Percentiles rank a stretch among this genome's conserved stretches.
Conservation (phyloP, 2,797 vertebrate species). For the Rhynchonycteris naso region DNA sequence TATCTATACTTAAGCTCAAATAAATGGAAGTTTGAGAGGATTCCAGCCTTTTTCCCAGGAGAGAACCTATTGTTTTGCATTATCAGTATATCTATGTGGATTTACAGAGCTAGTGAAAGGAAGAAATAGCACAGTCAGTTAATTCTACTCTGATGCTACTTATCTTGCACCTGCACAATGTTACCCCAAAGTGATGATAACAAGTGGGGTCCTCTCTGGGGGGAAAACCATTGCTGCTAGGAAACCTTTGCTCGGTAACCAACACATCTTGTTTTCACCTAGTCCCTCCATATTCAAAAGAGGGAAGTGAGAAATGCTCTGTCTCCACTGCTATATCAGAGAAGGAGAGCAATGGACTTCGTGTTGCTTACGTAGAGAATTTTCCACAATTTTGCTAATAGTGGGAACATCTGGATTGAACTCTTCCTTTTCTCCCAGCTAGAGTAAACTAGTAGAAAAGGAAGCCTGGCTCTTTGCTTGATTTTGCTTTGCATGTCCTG, state of each 20-base stretch:
- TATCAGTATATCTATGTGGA: neutral
- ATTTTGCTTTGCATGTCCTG: neutral
- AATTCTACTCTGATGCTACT: neutral
- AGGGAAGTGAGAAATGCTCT: neutral
- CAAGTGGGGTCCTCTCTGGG: neutral
- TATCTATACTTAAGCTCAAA: neutral
- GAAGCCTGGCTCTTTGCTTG: neutral
- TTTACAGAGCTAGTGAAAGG: neutral
- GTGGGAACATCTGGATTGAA: neutral
- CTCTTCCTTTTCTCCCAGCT: neutral
- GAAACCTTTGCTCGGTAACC: neutral
- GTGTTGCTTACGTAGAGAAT: neutral
- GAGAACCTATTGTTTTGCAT: neutral
- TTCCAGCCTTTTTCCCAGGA: slow-evolving; percentile 17
- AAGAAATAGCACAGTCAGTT: neutral
- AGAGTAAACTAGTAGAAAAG: neutral
- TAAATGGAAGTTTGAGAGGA: neutral
- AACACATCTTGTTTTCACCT: neutral
- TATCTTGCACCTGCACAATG: neutral
- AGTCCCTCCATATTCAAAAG: neutral
- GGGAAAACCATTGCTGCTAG: neutral
- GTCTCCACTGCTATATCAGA: neutral
- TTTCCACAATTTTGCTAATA: neutral
- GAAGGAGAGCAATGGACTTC: neutral
- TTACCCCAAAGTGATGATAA: neutral